These are phyloP conservation scores for Eciton burchellii DNA, from an alignment of 1,140 invertebrate species.

Conservation along the genomic window DNA sequence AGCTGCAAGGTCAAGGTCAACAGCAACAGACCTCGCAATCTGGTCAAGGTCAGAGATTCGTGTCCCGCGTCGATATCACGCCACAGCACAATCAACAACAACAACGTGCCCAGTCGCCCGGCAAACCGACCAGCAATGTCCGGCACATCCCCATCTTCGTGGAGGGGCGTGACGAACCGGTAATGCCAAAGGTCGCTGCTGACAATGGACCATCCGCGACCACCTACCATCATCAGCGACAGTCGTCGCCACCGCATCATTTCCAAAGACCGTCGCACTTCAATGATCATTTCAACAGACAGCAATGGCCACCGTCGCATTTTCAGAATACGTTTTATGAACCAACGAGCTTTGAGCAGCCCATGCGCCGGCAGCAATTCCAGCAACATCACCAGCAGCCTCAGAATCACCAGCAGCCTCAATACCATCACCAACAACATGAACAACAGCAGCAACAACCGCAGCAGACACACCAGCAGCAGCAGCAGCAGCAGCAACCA, in stretches of 20 bases:
- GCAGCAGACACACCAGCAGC: slow-evolving; percentile 79
- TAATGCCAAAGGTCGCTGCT: slow-evolving; percentile 87
- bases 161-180: slow-evolving; percentile 92
- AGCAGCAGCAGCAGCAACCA: slow-evolving; percentile 76
- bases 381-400: slow-evolving; percentile 75
- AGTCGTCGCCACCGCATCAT: slow-evolving; percentile 82
- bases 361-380: slow-evolving; percentile 76
- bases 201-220: slow-evolving; percentile 56
- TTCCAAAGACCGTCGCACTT: slow-evolving; percentile 77
- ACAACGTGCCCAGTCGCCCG: slow-evolving; percentile 73
- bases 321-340: slow-evolving; percentile 75
- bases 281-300: slow-evolving; percentile 70
- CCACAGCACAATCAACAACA: slow-evolving; percentile 78
- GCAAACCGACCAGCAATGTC: slow-evolving; percentile 85
- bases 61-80: slow-evolving; percentile 87
- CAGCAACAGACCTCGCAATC: slow-evolving; percentile 55
- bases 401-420: slow-evolving; percentile 39
- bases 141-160: slow-evolving; percentile 95
- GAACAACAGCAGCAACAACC: slow-evolving; percentile 77
- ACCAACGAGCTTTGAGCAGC: slow-evolving; percentile 78
- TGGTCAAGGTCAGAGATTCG: slow-evolving; percentile 79
- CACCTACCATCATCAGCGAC: slow-evolving; percentile 24
- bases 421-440: slow-evolving; percentile 61
- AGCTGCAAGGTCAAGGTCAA: slow-evolving; percentile 75
- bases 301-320: slow-evolving; percentile 72